Conservation (phyloP, 2,888 invertebrate genomes). For the Crepidodera aurea region DNA sequence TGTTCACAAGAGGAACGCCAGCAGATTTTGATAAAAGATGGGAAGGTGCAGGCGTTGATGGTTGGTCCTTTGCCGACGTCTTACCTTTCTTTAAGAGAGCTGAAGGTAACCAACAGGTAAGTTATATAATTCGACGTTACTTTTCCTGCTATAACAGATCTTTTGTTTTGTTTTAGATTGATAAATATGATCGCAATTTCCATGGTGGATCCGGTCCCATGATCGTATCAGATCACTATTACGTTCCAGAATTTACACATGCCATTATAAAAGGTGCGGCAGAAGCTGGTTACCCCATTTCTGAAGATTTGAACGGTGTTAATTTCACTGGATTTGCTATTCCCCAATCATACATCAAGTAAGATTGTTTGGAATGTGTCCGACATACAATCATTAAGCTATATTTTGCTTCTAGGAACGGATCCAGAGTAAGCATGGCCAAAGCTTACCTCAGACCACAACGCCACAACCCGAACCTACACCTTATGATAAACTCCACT, state of each 20-base stretch:
- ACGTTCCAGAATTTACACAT: slow-evolving; percentile 66
- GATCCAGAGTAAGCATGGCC: slow-evolving; percentile 62
- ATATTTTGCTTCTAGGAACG: slow-evolving; percentile 38
- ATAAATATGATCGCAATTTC: slow-evolving; percentile 61
- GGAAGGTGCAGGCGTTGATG: slow-evolving; percentile 68
- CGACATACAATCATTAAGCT: too few species aligned
- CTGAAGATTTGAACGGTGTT: slow-evolving; percentile 70
- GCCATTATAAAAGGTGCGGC: slow-evolving; percentile 68
- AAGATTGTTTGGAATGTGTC: slow-evolving; percentile 50
- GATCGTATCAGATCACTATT: slow-evolving; percentile 69
- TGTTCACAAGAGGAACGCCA: slow-evolving; percentile 67
- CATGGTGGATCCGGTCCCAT: slow-evolving; percentile 70
- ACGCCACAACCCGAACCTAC: slow-evolving; percentile 66
- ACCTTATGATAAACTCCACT: slow-evolving; percentile 68
- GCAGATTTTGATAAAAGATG: slow-evolving; percentile 69
- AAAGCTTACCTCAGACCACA: slow-evolving; percentile 69
- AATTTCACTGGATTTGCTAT: slow-evolving; percentile 67
- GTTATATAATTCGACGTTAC: too few species aligned
- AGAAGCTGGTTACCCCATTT: slow-evolving; percentile 67
- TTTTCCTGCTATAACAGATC: slow-evolving; percentile 49
- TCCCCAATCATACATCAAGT: slow-evolving; percentile 69
- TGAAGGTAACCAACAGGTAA: slow-evolving; percentile 68
- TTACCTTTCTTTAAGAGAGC: slow-evolving; percentile 74
- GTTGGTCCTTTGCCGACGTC: slow-evolving; percentile 70
- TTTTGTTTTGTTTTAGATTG: not conserved